Conservation (phyloP, 2,113 vertebrate genomes). For the Myxocyprinus asiaticus region DNA sequence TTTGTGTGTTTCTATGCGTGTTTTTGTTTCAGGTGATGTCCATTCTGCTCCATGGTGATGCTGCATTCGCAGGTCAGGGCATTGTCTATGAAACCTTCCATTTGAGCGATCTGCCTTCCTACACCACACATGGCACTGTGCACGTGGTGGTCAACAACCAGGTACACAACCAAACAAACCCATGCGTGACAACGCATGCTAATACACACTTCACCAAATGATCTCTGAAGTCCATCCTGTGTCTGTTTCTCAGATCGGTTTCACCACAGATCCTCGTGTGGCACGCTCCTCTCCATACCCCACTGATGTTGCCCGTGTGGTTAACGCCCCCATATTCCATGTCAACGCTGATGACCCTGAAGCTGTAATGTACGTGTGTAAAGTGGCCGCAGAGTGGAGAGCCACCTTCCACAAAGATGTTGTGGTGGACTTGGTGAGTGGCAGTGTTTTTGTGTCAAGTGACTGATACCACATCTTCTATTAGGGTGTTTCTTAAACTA, state of each 20-base stretch:
- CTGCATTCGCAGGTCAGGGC: conserved; percentile 94
- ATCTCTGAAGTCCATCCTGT: neutral
- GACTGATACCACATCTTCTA: no score
- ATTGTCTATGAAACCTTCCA: conserved; percentile 98
- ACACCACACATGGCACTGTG: conserved; percentile 94
- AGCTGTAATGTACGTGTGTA: conserved; percentile 94
- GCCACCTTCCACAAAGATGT: conserved; percentile 97
- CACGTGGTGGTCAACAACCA: conserved; percentile 98
- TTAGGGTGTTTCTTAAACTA: no score
- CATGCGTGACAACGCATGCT: neutral
- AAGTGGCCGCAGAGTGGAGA: conserved; percentile 94
- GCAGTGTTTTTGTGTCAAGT: no score
- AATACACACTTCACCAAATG: neutral
- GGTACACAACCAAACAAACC: conserved; percentile 69
- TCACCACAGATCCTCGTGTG: conserved; percentile 95
- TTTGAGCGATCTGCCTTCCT: conserved; percentile 92
- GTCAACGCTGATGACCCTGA: conserved; percentile 96
- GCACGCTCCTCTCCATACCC: conserved; percentile 95
- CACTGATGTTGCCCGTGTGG: conserved; percentile 91
- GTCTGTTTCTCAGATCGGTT: conserved; percentile 85
- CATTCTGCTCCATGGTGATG: conserved; percentile 92
- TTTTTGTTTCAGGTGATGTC: conserved; percentile 88
- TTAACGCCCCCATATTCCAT: conserved; percentile 97
- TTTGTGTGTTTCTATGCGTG: neutral
- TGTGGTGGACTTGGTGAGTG: conserved; percentile 92